Evolutionary conservation across 2,797 vertebrate genomes (phyloP).

Genomic region (Chelonia mydas): DNA sequence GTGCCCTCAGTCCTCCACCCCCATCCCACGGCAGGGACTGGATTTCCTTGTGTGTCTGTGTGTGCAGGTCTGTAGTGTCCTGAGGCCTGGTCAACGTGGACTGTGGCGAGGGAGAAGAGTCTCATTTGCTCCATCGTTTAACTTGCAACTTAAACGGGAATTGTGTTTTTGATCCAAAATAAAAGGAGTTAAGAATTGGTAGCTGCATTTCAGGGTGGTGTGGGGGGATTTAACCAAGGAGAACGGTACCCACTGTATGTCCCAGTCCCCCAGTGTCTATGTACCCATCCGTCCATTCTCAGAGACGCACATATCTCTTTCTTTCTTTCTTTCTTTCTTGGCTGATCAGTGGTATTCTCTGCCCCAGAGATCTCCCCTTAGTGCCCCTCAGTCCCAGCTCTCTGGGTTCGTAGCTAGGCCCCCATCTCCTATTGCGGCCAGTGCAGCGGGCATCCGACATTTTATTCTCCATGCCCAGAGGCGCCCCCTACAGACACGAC

Average conservation of each 20-base stretch:
- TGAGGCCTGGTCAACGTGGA: neutral
- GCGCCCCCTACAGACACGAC: too few relatives aligned
- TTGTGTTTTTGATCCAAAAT: neutral
- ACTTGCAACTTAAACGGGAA: neutral
- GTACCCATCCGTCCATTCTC: too few relatives aligned
- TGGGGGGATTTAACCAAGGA: neutral
- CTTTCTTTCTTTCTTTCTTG: too few relatives aligned
- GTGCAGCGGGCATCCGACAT: too few relatives aligned
- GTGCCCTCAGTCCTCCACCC: neutral
- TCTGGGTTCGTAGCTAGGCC: too few relatives aligned
- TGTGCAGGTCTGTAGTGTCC: neutral
- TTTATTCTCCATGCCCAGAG: too few relatives aligned
- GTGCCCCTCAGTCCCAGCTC: too few relatives aligned
- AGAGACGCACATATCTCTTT: too few relatives aligned
- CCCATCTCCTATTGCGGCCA: too few relatives aligned
- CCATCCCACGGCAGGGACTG: neutral
- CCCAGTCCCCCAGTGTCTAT: too few relatives aligned
- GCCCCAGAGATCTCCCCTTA: too few relatives aligned
- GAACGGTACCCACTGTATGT: neutral
- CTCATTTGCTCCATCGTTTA: neutral
- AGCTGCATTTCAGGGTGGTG: neutral
- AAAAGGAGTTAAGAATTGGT: neutral
- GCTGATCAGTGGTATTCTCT: too few relatives aligned
- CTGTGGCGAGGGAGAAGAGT: neutral
- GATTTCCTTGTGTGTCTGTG: neutral